Evolutionary conservation across 2,113 vertebrate genomes (phyloP).

Genomic region (Thunnus maccoyii): DNA sequence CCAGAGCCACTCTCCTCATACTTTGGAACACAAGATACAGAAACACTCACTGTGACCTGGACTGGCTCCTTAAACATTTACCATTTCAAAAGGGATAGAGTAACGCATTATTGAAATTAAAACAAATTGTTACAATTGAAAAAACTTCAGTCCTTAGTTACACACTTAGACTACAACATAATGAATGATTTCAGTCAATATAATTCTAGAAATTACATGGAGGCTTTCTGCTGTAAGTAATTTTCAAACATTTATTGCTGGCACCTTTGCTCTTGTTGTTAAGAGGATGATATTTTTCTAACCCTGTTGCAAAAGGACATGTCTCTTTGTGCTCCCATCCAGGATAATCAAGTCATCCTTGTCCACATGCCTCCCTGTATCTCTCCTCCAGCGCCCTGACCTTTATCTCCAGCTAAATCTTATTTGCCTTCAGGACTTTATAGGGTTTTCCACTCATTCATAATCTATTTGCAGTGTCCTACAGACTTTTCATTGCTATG

Average conservation of each 20-base stretch:
- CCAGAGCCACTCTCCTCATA: constrained; percentile 35
- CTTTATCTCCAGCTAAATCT: constrained; percentile 80
- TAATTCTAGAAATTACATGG: neutral
- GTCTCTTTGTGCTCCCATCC: constrained; percentile 76
- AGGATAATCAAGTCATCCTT: constrained; percentile 79
- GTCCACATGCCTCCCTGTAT: constrained; percentile 70
- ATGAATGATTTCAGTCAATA: neutral
- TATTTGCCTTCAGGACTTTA: constrained; percentile 81
- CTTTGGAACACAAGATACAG: constrained; percentile 45
- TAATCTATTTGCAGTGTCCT: constrained; percentile 77
- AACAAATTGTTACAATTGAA: neutral
- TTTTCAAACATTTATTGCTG: constrained; percentile 26
- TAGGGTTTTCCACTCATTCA: constrained; percentile 75
- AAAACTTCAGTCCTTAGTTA: neutral
- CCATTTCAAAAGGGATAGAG: neutral
- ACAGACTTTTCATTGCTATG: constrained; percentile 78
- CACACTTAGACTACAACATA: too few relatives aligned
- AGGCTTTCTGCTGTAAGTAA: neutral
- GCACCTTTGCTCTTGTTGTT: constrained; percentile 49
- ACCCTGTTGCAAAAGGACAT: constrained; percentile 71
- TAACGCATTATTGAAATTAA: neutral
- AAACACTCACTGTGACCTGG: neutral
- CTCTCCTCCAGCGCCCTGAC: constrained; percentile 75
- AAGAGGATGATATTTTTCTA: constrained; percentile 59
- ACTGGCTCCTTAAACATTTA: neutral